phyloP scores from a whole-genome alignment of 2,113 vertebrate genomes.

The Panthera tigris region DNA sequence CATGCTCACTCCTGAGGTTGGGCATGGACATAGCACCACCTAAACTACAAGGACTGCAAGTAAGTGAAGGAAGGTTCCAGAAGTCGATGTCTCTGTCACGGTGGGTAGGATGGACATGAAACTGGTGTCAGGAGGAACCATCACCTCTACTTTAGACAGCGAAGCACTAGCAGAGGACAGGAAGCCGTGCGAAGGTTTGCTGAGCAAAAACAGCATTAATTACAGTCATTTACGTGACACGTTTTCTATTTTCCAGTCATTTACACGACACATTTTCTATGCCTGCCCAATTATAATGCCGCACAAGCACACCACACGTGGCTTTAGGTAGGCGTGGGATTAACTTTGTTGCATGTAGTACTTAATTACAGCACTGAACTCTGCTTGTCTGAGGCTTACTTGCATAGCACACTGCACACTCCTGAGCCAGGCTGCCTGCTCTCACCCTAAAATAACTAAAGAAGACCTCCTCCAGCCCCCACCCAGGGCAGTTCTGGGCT shows the following conservation, averaged over 20 bases:
- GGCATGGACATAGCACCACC: neutral
- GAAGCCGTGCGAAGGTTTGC: neutral
- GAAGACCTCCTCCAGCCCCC: neutral
- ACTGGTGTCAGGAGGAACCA: neutral
- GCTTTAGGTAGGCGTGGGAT: neutral
- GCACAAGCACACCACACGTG: accelerated
- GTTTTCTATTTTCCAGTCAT: neutral
- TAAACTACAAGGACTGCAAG: neutral
- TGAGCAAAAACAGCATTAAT: neutral
- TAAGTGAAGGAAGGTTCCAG: neutral
- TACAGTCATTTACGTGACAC: neutral
- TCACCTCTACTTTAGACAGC: neutral
- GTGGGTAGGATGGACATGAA: neutral
- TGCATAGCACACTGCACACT: accelerated
- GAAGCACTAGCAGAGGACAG: neutral
- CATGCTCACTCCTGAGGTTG: neutral
- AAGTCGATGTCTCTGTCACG: neutral
- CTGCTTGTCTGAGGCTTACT: accelerated
- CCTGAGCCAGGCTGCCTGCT: neutral
- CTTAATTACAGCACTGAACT: neutral
- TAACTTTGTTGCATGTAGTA: neutral
- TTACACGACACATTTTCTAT: neutral
- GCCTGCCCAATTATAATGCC: neutral
- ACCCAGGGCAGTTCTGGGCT: neutral
- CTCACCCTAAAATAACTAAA: neutral